Evolutionary conservation across 1,140 invertebrate species (phyloP).

Genomic region (Orius insidiosus): DNA sequence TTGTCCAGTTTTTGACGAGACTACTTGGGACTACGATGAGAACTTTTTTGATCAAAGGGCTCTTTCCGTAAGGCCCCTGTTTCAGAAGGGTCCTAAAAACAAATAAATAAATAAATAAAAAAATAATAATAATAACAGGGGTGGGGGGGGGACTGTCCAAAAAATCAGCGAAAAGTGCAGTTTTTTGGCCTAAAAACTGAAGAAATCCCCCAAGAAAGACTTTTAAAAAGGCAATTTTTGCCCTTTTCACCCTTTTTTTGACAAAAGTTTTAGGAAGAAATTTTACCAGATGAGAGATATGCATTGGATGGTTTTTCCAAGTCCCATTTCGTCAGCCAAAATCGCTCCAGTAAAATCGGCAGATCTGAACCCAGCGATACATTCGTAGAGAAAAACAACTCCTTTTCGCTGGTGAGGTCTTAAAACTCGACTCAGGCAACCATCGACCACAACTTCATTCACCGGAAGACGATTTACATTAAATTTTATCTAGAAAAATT

Average conservation of each 20-base stretch:
- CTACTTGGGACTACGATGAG: constrained; percentile 51
- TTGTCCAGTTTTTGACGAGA: constrained; percentile 48
- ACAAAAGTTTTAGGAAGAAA: no score
- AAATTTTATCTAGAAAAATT: constrained; percentile 31
- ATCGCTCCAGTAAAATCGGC: constrained; percentile 45
- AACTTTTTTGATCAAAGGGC: constrained; percentile 32
- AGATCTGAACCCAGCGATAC: constrained; percentile 42
- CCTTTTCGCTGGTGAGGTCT: constrained; percentile 51
- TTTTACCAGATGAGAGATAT: constrained; percentile 55
- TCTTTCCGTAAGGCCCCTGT: constrained; percentile 42
- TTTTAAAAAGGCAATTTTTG: no score
- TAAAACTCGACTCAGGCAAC: constrained; percentile 34
- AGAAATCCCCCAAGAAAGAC: no score
- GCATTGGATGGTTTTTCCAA: constrained; percentile 71
- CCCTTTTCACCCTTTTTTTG: no score
- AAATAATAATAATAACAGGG: no score
- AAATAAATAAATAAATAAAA: no score
- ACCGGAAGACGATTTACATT: constrained; percentile 29
- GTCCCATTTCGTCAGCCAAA: constrained; percentile 72
- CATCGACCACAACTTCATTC: constrained; percentile 40
- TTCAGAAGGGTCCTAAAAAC: constrained; percentile 45
- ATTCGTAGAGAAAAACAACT: constrained; percentile 45
- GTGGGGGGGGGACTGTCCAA: no score
- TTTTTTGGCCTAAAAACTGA: no score
- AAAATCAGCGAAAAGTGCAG: no score